These are phyloP conservation scores for Glaucomys volans DNA, from an alignment of 2,113 vertebrate genomes.

Conservation along the genomic window DNA sequence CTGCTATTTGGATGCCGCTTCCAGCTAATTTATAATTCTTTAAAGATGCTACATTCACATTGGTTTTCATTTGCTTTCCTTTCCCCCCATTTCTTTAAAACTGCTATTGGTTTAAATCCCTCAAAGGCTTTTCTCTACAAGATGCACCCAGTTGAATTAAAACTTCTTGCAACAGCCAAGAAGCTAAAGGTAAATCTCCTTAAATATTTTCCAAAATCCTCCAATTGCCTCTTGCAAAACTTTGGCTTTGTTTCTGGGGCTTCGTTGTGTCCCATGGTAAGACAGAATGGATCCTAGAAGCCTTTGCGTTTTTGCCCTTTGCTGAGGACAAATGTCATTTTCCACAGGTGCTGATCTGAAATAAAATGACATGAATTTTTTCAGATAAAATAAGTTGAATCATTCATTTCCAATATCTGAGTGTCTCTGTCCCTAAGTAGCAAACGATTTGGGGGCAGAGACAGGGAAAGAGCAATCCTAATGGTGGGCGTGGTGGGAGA, in stretches of 20 bases:
- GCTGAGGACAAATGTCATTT: neutral
- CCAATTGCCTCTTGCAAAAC: neutral
- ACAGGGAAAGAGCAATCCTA: neutral
- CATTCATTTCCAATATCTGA: neutral
- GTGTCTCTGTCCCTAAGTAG: neutral
- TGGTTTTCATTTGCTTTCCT: slow-evolving; percentile 63
- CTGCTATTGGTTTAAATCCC: slow-evolving; percentile 47
- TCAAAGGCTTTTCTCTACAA: slow-evolving; percentile 45
- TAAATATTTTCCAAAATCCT: neutral
- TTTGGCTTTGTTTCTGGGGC: neutral
- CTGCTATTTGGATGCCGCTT: slow-evolving; percentile 69
- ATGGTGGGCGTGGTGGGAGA: neutral
- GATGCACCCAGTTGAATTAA: slow-evolving; percentile 39
- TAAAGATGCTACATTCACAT: slow-evolving; percentile 71
- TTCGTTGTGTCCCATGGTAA: neutral
- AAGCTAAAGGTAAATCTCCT: neutral
- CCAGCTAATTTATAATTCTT: slow-evolving; percentile 75
- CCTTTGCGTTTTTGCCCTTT: neutral
- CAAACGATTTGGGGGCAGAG: neutral
- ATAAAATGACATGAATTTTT: neutral
- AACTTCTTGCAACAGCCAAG: neutral
- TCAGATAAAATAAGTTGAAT: neutral
- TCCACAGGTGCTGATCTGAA: neutral
- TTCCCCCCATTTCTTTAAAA: slow-evolving; percentile 46
- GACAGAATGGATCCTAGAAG: neutral